Base-by-base conservation (phyloP, 2,888 invertebrate species). In the Eumacrocentrus americanus region DNA sequence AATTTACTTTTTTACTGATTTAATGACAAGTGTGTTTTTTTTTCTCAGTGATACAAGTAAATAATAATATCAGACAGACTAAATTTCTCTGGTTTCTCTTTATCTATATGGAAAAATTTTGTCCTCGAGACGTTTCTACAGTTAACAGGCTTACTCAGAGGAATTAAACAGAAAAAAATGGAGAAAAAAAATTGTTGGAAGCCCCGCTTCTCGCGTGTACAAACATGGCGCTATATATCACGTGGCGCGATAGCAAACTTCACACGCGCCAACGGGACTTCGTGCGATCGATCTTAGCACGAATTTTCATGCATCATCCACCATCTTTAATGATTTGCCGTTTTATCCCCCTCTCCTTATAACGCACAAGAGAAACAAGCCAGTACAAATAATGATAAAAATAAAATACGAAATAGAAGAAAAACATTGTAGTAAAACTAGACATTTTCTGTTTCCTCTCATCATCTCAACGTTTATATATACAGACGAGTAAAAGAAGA, bases 251-350 rank as follows among this genome's bases (percentile, higher is more conserved):
- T 29, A 50, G 25, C 29, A 22, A 34, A 50, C 50, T 20, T 18
- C 22, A 11, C 16, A n/a, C 29, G 34, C 34, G 50, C 50, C 50
- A 50, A 50, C 50, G 50, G 50, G 50, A 50, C 50, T 50, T 50
- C 35, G 14, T 29, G n/a, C 29, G 50, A 34, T 50, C 50, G 50
- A 50, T 50, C 29, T 50, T 4, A 4, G 9, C 29, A 29, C 29
- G 29, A 29, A 29, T 29, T 29, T 29, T 29, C 9, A n/a, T n/a
- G n/a, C n/a, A n/a, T n/a, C n/a, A n/a, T n/a, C n/a, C n/a, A n/a
- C n/a, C n/a, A n/a, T n/a, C n/a, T n/a, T n/a, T n/a, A n/a, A n/a
- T n/a, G n/a, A n/a, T n/a, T n/a, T n/a, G n/a, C n/a, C n/a, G n/a
- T n/a, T n/a, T n/a, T n/a, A n/a, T n/a, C n/a, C n/a, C n/a, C n/a